Evolutionary conservation across 1,140 invertebrate genomes (phyloP), one percentile per base, ranked within the genome.

Genomic region (Neodiprion pinetum): DNA sequence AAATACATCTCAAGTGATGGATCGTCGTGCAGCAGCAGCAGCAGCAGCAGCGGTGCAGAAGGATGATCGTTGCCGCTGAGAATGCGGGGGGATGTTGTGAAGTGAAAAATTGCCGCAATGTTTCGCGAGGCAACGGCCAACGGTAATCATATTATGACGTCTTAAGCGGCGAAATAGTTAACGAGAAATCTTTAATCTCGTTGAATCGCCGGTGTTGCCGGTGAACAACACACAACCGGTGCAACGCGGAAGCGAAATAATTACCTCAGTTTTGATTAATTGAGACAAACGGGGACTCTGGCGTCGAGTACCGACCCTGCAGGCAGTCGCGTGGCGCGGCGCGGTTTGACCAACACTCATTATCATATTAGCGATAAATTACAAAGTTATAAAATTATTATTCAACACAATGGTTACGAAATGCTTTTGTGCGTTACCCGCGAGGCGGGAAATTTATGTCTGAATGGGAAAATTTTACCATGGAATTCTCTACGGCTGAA

Each of bases 231-330:
- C 50, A 53, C n/a, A 14, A 53, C 10, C 50, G 50, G n/a, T 21
- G 17, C 17, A 21, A 53, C 50, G 50, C 50, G n/a, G n/a, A 53
- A 53, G 50, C n/a, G 50, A 53, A 53, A 53, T 53, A 53, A 53
- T 53, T 53, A 53, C 50, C 50, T 53, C 50, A 14, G 50, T 53
- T 53, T 53, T 53, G 50, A 53, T 53, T 53, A 53, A 53, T 53
- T 53, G 50, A 53, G 50, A 53, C n/a, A 53, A 53, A 53, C 50
- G 50, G 10, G 10, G n/a, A 14, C 50, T n/a, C 50, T n/a, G 50
- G 50, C 10, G 50, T 53, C 10, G n/a, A 10, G 50, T 53, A 53
- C 10, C 50, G 50, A 21, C 17, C 17, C 17, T 21, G 17, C 17
- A 21, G 17, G 17, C 17, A 21, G 17, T 21, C 17, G 17, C 17